Conservation (phyloP, 2,113 vertebrate species). For the Corythaeola cristata region DNA sequence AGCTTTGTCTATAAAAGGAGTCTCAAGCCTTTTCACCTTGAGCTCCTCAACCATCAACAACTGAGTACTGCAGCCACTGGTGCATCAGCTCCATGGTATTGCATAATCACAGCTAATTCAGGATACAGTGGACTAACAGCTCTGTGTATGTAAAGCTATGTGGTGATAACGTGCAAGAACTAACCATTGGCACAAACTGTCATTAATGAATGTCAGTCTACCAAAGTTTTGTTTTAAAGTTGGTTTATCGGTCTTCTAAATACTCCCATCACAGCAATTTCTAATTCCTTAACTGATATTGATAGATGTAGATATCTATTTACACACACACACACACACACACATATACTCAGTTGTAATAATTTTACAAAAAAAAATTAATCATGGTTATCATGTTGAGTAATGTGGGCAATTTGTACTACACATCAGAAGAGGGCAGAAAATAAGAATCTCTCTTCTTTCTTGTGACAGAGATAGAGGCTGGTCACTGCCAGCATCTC, state of each 20-base stretch:
- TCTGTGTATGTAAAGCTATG: not conserved
- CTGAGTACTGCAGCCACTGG: not conserved
- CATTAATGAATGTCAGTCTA: not conserved
- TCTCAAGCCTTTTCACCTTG: not conserved
- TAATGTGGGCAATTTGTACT: not conserved
- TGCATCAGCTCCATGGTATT: not conserved
- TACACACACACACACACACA: not conserved
- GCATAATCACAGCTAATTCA: not conserved
- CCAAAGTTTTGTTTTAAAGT: not conserved
- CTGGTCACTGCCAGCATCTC: not conserved
- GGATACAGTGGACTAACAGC: not conserved
- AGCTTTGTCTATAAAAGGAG: not conserved
- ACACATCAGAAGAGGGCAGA: not conserved
- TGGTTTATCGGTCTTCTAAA: not conserved
- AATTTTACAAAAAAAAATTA: not conserved
- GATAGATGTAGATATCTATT: not conserved
- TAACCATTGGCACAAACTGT: not conserved
- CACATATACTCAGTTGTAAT: not conserved
- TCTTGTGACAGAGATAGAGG: not conserved
- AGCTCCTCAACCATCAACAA: rapidly evolving
- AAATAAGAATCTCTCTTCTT: not conserved
- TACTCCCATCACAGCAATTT: not conserved
- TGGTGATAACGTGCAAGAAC: not conserved
- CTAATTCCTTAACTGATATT: not conserved
- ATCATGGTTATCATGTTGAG: rapidly evolving